Base-by-base conservation (phyloP, 2,113 vertebrate species). In the Coreoperca whiteheadi region DNA sequence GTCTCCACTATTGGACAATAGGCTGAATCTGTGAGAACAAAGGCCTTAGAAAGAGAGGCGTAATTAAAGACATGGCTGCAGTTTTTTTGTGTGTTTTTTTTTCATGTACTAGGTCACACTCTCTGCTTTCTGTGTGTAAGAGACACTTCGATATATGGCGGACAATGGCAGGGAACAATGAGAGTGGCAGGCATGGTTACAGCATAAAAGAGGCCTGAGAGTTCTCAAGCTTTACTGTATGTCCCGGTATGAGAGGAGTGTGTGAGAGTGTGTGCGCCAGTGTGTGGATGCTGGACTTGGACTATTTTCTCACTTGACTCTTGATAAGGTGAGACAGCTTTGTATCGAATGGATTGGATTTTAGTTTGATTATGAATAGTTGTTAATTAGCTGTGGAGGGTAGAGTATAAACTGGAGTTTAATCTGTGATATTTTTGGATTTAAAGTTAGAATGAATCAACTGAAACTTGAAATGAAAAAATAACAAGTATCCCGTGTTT, bases 191-290 rank as follows among this genome's bases (percentile, higher is more conserved):
- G 65, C 89, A 70, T 72, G 43, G 82, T 87, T 70, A 88, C 77
- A 77, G 48, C 94, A 95, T 95, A 96, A 94, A 94, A 89, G 83
- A 70, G 30, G 74, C 68, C 54, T 4, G 51, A 74, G 74, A 41
- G 56, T 78, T 84, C 71, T 79, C 81, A 87, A 71, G 46, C 43
- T 51, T 57, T 37, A 25, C 46, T 65, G 46, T 37, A 30, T 59
- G 59, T 89, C 28, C 34, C 1, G 64, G 79, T 46, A 82, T 84
- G 56, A 86, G 76, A 79, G 32, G 48, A 83, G 73, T 50, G 83
- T 69, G 53, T 79, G 75, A 78, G 59, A 51, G 77, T 43, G 74
- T 63, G 15, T 46, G 50, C 74, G 66, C 48, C 51, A 21, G 61
- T 78, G 79, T 81, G 20, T 74, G 51, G 7, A 74, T 77, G 73